These are phyloP conservation scores for Pagrus major DNA, from an alignment of 2,113 vertebrate species.

Conservation along the genomic window DNA sequence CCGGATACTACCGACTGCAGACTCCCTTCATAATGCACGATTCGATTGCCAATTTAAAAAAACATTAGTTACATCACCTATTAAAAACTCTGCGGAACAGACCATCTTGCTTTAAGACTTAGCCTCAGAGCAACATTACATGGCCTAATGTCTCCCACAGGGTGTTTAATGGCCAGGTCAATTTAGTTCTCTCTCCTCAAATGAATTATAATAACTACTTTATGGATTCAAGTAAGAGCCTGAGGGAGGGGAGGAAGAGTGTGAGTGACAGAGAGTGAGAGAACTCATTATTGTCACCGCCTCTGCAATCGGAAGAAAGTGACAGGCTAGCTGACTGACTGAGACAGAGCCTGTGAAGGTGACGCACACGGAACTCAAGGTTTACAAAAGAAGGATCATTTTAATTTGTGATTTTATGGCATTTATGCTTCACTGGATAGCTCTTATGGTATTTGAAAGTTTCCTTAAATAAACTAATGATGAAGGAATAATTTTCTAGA, in stretches of 20 bases:
- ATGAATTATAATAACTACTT: conserved; percentile 47
- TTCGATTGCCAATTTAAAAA: conserved; percentile 2
- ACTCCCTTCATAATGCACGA: background rate
- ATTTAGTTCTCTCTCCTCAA: conserved; percentile 30
- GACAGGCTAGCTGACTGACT: conserved; percentile 41
- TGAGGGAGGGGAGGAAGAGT: background rate
- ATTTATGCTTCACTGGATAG: background rate
- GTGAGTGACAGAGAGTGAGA: conserved; percentile 31
- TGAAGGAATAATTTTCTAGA: background rate
- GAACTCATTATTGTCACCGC: conserved; percentile 52
- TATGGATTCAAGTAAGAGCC: conserved; percentile 43
- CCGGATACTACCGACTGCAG: background rate
- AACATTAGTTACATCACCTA: background rate
- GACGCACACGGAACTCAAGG: conserved; percentile 9
- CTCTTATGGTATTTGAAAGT: background rate
- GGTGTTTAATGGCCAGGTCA: conserved; percentile 50
- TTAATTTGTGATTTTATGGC: background rate
- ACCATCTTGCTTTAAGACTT: conserved; percentile 2
- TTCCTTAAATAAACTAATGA: background rate
- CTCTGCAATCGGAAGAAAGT: conserved; percentile 33
- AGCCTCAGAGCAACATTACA: conserved; percentile 25
- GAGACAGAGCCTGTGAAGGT: conserved; percentile 20
- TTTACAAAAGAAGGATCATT: background rate
- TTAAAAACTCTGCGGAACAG: conserved; percentile 34
- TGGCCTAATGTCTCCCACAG: conserved; percentile 24